Conservation (phyloP, 2,113 vertebrate species). For the Petrocephalus zakoni region DNA sequence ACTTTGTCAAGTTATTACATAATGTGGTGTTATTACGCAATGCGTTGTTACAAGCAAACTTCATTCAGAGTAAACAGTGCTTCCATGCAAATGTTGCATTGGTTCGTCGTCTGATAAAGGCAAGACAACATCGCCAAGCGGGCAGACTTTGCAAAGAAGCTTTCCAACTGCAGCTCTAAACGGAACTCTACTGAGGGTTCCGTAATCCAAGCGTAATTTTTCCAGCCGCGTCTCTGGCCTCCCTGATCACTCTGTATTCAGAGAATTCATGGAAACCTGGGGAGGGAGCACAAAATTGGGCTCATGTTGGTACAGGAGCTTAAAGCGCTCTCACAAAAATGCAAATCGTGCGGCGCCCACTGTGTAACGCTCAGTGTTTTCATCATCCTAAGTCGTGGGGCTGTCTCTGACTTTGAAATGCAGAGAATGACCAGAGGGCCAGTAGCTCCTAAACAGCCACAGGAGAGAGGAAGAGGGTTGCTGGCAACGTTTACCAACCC, state of each 20-base stretch:
- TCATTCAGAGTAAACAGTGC: neutral
- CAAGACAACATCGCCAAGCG: neutral
- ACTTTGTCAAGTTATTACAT: too few relatives aligned
- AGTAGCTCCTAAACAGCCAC: conserved; percentile 57
- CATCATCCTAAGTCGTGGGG: conserved; percentile 77
- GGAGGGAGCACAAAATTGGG: neutral
- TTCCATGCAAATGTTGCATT: neutral
- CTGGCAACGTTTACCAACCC: conserved; percentile 71
- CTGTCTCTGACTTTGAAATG: conserved; percentile 78
- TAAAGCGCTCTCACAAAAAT: neutral
- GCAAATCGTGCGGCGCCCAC: neutral
- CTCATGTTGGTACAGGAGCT: neutral
- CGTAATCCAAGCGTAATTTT: neutral
- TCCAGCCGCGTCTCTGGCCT: neutral
- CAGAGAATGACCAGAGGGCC: conserved; percentile 67
- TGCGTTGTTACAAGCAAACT: neutral
- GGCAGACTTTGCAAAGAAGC: neutral
- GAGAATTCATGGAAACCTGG: neutral
- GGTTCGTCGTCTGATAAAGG: neutral
- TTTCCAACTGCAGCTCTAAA: neutral
- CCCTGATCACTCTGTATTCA: neutral
- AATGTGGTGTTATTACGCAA: too few relatives aligned
- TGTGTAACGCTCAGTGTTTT: conserved; percentile 47
- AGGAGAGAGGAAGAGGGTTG: conserved; percentile 51
- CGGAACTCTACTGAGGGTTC: neutral